Percentiles rank a stretch among this genome's conserved stretches.
These are phyloP conservation scores for Drosophila navojoa DNA, from an alignment of 1,140 invertebrate genomes.

Conservation along the genomic window DNA sequence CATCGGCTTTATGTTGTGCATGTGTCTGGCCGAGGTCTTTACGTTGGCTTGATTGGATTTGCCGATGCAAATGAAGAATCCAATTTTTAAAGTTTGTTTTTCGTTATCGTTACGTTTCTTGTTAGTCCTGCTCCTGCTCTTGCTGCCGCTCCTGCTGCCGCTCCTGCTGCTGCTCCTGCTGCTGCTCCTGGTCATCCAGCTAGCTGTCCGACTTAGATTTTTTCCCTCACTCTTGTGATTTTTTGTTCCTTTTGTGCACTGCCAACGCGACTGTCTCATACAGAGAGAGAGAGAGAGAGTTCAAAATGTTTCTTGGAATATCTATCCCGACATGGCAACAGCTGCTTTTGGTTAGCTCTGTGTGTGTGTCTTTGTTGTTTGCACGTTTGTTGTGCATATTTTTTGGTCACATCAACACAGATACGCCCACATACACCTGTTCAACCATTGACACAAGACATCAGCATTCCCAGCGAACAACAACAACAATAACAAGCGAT, in stretches of 20 bases:
- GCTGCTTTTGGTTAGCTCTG: background rate
- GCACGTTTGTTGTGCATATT: conserved; percentile 48
- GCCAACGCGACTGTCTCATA: conserved; percentile 15
- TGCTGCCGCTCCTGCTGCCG: background rate
- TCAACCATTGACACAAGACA: conserved; percentile 71
- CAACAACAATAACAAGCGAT: conserved; percentile 56
- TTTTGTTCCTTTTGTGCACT: conserved; percentile 14
- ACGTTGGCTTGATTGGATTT: conserved; percentile 83
- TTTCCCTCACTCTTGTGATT: background rate
- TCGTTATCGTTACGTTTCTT: conserved; percentile 82
- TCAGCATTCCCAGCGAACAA: conserved; percentile 44
- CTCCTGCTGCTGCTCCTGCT: background rate
- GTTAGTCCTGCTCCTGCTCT: conserved; percentile 56
- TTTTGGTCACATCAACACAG: conserved; percentile 63
- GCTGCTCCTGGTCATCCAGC: too few relatives aligned
- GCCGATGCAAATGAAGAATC: conserved; percentile 83
- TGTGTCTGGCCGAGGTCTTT: conserved; percentile 78
- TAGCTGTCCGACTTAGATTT: background rate
- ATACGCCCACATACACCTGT: conserved; percentile 27
- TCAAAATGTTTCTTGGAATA: conserved; percentile 32
- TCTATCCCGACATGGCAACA: background rate
- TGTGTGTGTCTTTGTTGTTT: conserved; percentile 25
- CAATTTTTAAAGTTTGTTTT: conserved; percentile 84
- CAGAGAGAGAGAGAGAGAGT: background rate
- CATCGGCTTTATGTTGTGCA: conserved; percentile 75